Evolutionary conservation across 2,888 invertebrate species (phyloP), one percentile per base, ranked within the genome.

Genomic region (Pterostichus madidus): DNA sequence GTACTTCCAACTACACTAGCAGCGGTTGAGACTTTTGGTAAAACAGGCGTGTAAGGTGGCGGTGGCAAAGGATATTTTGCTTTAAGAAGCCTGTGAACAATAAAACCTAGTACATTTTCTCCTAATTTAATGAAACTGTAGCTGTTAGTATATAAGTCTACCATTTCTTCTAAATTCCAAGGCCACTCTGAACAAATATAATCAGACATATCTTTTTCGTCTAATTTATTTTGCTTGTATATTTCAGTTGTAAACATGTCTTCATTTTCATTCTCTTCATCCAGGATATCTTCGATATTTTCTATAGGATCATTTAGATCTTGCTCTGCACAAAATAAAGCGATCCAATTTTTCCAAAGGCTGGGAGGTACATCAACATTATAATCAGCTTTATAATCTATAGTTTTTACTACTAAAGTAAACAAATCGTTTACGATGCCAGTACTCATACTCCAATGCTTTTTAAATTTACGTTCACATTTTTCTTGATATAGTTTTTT

Each of bases 291-390:
- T 86, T 91, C 91, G 71, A 90, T 88, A 13, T 91, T 90, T 35
- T 90, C 88, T 2, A 91, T 84, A 77, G 90, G 87, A 85, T 92
- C 92, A 86, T 92, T 91, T 83, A 94, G 91, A 4, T 93, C 91
- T 86, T 93, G 91, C 49, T 90, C 89, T 85, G 91, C 91, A 61
- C 91, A 88, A 86, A 93, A 94, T 61, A 93, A 88, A 17, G 88
- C 88, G 86, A 91, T 92, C 92, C 93, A 93, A 85, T 93, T 91
- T 73, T 91, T 90, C 86, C 91, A 90, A 84, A 92, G 90, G 84
- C 90, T 89, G 64, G 89, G 86, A 0, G 93, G 91, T 46, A 93
- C 90, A 8, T 90, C 89, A 24, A 86, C 86, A 6, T 87, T 86
- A 83, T 88, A 89, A 8, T 90, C 84, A 80, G 87, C 87, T 85